Evolutionary conservation across 2,888 invertebrate genomes (phyloP).

Genomic region (Pedicia rivosa): DNA sequence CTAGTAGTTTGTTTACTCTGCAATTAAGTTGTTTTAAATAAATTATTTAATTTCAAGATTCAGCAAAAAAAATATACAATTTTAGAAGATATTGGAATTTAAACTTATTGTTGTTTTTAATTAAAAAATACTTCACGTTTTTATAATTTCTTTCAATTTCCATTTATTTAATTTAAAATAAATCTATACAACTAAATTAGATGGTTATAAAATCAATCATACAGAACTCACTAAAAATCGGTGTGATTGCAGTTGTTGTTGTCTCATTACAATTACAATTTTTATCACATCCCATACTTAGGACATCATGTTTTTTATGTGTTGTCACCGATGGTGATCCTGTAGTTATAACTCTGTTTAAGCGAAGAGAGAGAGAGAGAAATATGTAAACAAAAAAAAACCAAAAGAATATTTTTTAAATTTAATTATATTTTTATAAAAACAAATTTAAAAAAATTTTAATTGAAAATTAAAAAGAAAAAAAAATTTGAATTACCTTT

Average conservation of each 20-base stretch:
- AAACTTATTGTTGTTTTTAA: no score
- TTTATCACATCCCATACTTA: constrained; percentile 32
- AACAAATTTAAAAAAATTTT: constrained; percentile 2
- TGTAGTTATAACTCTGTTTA: constrained; percentile 27
- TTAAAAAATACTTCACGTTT: no score
- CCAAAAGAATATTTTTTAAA: not conserved
- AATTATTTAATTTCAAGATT: no score
- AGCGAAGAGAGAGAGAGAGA: no score
- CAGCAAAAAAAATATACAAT: no score
- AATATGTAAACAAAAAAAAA: constrained; percentile 1
- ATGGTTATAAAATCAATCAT: constrained; percentile 3
- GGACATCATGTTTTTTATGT: constrained; percentile 31
- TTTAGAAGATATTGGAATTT: no score
- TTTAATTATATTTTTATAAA: constrained; percentile 3
- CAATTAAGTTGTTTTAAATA: no score
- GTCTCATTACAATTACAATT: constrained; percentile 25
- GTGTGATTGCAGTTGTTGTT: constrained; percentile 6
- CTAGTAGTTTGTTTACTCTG: no score
- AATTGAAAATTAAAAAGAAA: not conserved
- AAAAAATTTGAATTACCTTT: constrained; percentile 21
- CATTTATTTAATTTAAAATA: no score
- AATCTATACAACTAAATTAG: no score
- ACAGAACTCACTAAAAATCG: constrained; percentile 7
- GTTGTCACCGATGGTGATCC: constrained; percentile 20
- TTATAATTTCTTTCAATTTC: no score